Percentiles rank a stretch among this genome's conserved stretches.
Conservation (phyloP, 2,797 vertebrate genomes). For the Jordanella pulchra region DNA sequence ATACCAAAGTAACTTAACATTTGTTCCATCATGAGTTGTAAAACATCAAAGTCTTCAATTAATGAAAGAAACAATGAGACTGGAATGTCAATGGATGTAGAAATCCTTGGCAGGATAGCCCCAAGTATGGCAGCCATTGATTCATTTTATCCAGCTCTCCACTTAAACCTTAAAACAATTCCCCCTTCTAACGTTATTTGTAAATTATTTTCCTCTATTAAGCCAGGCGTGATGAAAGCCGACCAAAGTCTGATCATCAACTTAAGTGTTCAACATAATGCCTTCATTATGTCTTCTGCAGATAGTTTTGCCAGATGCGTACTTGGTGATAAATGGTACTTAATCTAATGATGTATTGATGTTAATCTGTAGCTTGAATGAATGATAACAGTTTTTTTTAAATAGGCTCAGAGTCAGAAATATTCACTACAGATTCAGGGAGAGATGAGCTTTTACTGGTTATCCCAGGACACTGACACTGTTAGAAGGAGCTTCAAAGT, state of each 20-base stretch:
- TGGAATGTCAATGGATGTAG: too few species aligned
- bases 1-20: not conserved
- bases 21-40: conserved; percentile 13
- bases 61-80: conserved; percentile 5
- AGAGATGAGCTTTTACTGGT: too few species aligned
- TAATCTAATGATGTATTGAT: too few species aligned
- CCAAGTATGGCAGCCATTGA: not conserved
- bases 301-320: too few species aligned
- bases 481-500: too few species aligned
- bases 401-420: not conserved
- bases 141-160: not conserved
- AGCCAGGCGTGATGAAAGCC: too few species aligned
- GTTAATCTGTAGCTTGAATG: not conserved
- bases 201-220: not conserved
- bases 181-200: not conserved
- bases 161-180: not conserved
- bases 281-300: too few species aligned
- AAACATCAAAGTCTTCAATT: conserved; percentile 18
- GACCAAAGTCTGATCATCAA: too few species aligned
- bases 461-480: too few species aligned
- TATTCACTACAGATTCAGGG: too few species aligned
- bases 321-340: too few species aligned
- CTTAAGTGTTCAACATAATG: too few species aligned
- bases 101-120: not conserved
- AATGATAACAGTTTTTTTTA: not conserved